Evolutionary conservation across 2,888 invertebrate species (phyloP).

Genomic region (Julus scanicus): DNA sequence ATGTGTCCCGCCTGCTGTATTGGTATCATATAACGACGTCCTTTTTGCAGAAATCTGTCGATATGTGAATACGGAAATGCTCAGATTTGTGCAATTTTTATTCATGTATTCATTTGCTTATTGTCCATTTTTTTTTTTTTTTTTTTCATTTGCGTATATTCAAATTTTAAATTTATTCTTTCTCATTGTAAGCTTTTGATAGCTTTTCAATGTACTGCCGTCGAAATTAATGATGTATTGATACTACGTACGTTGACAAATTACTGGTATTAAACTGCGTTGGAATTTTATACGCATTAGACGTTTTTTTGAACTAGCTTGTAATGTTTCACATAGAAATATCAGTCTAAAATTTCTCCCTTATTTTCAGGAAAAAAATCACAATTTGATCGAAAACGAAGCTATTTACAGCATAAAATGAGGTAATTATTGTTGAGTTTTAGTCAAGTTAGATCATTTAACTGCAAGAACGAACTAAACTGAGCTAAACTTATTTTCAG

Average conservation of each 20-base stretch:
- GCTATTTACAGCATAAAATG: too few species aligned
- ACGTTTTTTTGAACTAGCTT: neutral
- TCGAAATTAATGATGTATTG: neutral
- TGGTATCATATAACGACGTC: neutral
- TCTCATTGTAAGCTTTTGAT: neutral
- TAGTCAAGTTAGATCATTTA: too few species aligned
- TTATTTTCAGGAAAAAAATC: too few species aligned
- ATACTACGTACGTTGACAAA: constrained; percentile 14
- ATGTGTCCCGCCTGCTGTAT: neutral
- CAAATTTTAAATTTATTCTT: constrained; percentile 35
- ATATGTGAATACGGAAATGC: constrained; percentile 16
- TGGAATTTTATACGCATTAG: neutral
- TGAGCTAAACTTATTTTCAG: too few species aligned
- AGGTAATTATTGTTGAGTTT: too few species aligned
- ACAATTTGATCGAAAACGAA: too few species aligned
- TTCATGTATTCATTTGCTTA: constrained; percentile 24
- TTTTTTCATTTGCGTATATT: constrained; percentile 26
- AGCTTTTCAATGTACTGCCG: constrained; percentile 38
- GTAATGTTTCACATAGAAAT: too few species aligned
- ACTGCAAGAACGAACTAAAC: too few species aligned
- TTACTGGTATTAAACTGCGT: constrained; percentile 40
- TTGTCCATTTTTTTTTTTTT: neutral
- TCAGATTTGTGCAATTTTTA: constrained; percentile 45
- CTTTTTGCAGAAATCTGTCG: neutral
- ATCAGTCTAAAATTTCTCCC: too few species aligned